Percentiles rank a stretch among this genome's conserved stretches.
Conservation (phyloP, 1,140 invertebrate genomes). For the Listronotus bonariensis region DNA sequence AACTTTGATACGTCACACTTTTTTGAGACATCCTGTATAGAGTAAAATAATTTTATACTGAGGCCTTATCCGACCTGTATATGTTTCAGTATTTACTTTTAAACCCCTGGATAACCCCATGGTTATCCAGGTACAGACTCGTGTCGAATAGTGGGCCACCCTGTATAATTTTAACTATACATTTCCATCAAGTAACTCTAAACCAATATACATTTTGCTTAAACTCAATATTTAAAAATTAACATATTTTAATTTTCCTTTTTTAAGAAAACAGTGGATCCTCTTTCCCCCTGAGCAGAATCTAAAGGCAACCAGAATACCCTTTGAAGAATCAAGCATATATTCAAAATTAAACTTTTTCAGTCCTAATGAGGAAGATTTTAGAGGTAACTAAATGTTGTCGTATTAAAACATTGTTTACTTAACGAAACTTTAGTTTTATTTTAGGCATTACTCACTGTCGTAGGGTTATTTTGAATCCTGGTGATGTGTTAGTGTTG, state of each 20-base stretch:
- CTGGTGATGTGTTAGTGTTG: slow-evolving; percentile 87
- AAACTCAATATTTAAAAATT: no score
- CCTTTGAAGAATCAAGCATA: slow-evolving; percentile 96
- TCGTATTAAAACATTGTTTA: not conserved
- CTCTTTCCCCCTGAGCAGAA: slow-evolving; percentile 83
- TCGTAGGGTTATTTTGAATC: slow-evolving; percentile 69
- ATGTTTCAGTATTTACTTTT: no score
- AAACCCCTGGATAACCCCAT: no score
- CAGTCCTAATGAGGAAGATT: slow-evolving; percentile 58
- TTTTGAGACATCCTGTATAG: no score
- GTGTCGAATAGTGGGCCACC: no score
- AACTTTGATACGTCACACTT: no score
- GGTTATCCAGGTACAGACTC: no score
- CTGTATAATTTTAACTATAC: no score
- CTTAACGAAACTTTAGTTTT: slow-evolving; percentile 5
- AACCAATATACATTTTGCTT: no score
- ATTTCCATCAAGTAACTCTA: no score
- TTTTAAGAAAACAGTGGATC: slow-evolving; percentile 86
- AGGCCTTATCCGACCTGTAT: no score
- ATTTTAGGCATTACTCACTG: slow-evolving; percentile 58
- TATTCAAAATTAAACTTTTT: slow-evolving; percentile 86
- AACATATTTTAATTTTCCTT: slow-evolving; percentile 2
- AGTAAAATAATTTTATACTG: no score
- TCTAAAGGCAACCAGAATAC: slow-evolving; percentile 83
- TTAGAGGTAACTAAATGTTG: slow-evolving; percentile 34